Evolutionary conservation across 2,797 vertebrate genomes (phyloP), one percentile per base, ranked within the genome.

Genomic region (Myiotriccus ornatus): DNA sequence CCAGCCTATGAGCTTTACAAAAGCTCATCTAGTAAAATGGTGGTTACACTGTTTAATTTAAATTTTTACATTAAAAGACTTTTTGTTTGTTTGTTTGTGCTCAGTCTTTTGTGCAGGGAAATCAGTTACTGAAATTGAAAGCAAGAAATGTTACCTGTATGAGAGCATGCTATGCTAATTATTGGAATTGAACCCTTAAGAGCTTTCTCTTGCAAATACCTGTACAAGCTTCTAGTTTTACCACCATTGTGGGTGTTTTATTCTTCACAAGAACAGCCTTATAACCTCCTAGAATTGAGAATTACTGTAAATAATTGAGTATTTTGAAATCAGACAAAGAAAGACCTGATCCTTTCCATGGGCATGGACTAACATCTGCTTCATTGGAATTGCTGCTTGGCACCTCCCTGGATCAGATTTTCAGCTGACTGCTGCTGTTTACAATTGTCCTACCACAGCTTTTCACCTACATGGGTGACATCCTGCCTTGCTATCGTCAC

Each of bases 401-500:
- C 73, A 76, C 57, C 37, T 90, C 82, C 49, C 49, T 67, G 56
- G 28, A 19, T 60, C 41, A 44, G 47, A 39, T 62, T 87, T 90
- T 43, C 89, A 89, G 44, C 91, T 70, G 86, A 60, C 32, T 80
- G 57, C 57, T 59, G 84, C 35, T 94, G 80, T 87, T 96, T 79
- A 79, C 91, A 73, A 4, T 62, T 67, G 74, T 56, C 28, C 88
- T 85, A 23, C 84, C 5, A 1, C 12, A 68, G 79, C 84, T 92
- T 95, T 94, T 96, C 86, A 69, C 93, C 89, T 81, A 83, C 77
- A 82, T 65, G 64, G 44, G 24, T 60, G 69, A 84, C 83, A 96
- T 95, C 93, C 90, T 95, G 87, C 55, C 93, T 90, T 57, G 57
- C 90, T 97, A 85, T 97, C 96, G 95, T 92, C 91, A 95, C 95